Evolutionary conservation across 2,888 invertebrate species (phyloP).

Genomic region (Allygus modestus): DNA sequence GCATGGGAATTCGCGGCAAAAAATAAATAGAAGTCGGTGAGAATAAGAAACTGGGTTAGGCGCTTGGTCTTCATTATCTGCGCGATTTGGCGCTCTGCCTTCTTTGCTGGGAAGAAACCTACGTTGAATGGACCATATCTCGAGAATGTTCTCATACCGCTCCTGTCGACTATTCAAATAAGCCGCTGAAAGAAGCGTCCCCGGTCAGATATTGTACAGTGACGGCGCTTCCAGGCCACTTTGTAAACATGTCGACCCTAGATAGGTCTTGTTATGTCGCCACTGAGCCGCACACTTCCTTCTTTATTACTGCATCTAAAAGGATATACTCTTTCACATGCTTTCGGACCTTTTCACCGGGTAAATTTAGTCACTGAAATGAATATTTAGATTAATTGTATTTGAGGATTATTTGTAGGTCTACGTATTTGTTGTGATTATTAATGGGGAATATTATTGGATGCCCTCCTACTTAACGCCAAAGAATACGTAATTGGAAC

Average conservation of each 20-base stretch:
- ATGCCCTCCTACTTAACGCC: too few relatives aligned
- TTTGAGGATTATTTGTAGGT: too few relatives aligned
- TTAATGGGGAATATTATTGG: too few relatives aligned
- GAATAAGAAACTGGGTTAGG: constrained; percentile 34
- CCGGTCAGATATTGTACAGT: background rate
- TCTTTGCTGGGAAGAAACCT: constrained; percentile 2
- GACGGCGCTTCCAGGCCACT: background rate
- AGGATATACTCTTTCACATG: too few relatives aligned
- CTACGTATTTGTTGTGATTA: too few relatives aligned
- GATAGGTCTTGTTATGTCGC: background rate
- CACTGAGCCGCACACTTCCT: too few relatives aligned
- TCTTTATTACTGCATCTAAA: too few relatives aligned
- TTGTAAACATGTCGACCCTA: too few relatives aligned
- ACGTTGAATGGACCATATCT: constrained; percentile 7
- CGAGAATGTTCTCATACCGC: background rate
- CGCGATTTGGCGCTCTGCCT: background rate
- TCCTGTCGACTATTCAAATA: background rate
- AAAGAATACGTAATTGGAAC: too few relatives aligned
- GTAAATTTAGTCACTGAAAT: too few relatives aligned
- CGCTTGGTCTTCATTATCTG: background rate
- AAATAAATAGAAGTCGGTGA: constrained; percentile 1
- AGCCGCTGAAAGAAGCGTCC: background rate
- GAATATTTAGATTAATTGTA: too few relatives aligned
- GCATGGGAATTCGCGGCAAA: background rate
- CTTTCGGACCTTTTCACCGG: too few relatives aligned